These are phyloP conservation scores for Sciurus carolinensis DNA, from an alignment of 2,797 vertebrate genomes.

Conservation along the genomic window DNA sequence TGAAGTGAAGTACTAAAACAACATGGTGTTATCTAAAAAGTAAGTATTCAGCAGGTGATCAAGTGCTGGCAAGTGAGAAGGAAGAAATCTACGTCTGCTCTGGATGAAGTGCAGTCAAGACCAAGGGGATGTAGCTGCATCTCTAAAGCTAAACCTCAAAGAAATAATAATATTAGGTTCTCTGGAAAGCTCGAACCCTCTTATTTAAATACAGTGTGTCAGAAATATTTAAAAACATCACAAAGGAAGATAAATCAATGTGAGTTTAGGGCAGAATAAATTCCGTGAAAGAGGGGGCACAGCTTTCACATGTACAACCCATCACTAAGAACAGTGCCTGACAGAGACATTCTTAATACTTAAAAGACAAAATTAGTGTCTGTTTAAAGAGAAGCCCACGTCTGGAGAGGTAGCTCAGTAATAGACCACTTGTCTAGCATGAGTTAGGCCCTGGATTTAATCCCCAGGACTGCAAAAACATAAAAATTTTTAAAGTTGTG, in stretches of 20 bases:
- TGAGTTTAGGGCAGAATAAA: not conserved
- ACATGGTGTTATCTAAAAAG: not conserved
- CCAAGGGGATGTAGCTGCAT: not conserved
- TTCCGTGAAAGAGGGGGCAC: not conserved
- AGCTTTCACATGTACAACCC: not conserved
- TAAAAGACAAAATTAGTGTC: not conserved
- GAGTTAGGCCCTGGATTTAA: not conserved
- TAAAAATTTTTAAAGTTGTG: too few relatives aligned
- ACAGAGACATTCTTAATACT: not conserved
- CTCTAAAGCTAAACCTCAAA: not conserved
- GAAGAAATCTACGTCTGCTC: not conserved
- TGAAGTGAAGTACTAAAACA: not conserved
- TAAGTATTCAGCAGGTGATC: not conserved
- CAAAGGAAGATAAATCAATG: not conserved
- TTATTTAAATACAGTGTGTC: not conserved
- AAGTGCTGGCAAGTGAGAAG: not conserved
- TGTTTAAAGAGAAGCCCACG: not conserved
- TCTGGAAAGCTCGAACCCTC: not conserved
- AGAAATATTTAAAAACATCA: constrained; percentile 38
- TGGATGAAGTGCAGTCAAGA: not conserved
- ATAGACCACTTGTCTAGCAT: not conserved
- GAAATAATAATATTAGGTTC: not conserved
- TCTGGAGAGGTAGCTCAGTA: not conserved
- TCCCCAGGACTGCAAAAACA: not conserved
- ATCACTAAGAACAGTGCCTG: not conserved